Evolutionary conservation across 2,113 vertebrate species (phyloP), one percentile per base, ranked within the genome.

Genomic region (Bubo bubo): DNA sequence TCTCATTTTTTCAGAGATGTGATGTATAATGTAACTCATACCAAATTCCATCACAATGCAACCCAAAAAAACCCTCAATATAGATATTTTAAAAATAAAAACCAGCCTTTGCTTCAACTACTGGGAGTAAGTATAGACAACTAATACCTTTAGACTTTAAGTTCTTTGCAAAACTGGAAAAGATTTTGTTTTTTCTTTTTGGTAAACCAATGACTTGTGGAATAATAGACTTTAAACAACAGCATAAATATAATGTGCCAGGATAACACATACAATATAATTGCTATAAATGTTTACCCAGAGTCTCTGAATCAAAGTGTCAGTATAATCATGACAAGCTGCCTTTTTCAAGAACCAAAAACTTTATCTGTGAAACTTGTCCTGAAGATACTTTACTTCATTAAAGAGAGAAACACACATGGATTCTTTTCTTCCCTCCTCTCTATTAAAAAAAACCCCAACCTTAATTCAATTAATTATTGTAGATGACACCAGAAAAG

Each of bases 281-380:
- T 43, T 89, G 50, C 32, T 30, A 66, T 66, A 87, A 84, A 90
- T 75, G 4, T 58, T 45, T 88, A 63, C 20, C 45, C 81, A 18
- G 8, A 62, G 26, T 63, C 19, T 84, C 39, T 89, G 80, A 91
- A 87, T 86, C 37, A 58, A 70, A 60, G 13, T 41, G 91, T 70
- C 52, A 59, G 8, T 30, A 43, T 32, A 67, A 67, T 75, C 37
- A 49, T 63, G 63, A 71, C 63, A 94, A 94, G 53, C 30, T 90
- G 34, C 35, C 45, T 79, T 95, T 96, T 86, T 88, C 35, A 79
- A 70, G 83, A 79, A 77, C 64, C 47, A 80, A 77, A 92, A 41
- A 5, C 7, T 59, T 84, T 86, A 62, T 34, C 35, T 79, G 32
- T 79, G 27, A 88, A 84, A 58, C 8, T 62, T 39, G 12, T 66